Conservation (phyloP, 2,113 vertebrate species). For the Pongo abelii region DNA sequence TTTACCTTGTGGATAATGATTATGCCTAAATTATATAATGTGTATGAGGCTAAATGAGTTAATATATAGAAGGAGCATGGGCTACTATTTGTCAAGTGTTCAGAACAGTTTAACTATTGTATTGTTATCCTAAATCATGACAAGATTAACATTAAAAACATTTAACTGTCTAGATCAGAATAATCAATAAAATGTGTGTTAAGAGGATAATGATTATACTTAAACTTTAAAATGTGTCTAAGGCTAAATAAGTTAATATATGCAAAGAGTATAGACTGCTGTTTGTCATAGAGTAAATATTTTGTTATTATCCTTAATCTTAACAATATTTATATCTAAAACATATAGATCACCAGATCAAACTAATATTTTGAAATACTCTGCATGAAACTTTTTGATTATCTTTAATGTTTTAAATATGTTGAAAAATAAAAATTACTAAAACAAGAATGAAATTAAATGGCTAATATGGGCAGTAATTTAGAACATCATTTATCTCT, state of each 20-base stretch:
- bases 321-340: neutral
- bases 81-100: neutral
- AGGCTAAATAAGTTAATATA: neutral
- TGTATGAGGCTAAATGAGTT: neutral
- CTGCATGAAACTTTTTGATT: neutral
- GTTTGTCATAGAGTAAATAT: neutral
- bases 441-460: neutral
- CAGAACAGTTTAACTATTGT: rapidly evolving
- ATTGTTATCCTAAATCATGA: neutral
- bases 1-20: rapidly evolving
- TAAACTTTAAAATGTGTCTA: too few relatives aligned
- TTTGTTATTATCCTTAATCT: neutral
- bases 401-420: neutral
- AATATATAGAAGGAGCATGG: neutral
- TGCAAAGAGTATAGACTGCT: too few relatives aligned
- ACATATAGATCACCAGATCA: neutral
- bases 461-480: neutral
- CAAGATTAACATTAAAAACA: neutral
- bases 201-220: neutral
- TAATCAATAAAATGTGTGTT: neutral
- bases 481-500: neutral
- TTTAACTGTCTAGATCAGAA: neutral
- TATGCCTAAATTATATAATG: neutral
- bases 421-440: neutral
- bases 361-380: neutral